Conservation (phyloP, 2,113 vertebrate genomes). For the Willisornis vidua region DNA sequence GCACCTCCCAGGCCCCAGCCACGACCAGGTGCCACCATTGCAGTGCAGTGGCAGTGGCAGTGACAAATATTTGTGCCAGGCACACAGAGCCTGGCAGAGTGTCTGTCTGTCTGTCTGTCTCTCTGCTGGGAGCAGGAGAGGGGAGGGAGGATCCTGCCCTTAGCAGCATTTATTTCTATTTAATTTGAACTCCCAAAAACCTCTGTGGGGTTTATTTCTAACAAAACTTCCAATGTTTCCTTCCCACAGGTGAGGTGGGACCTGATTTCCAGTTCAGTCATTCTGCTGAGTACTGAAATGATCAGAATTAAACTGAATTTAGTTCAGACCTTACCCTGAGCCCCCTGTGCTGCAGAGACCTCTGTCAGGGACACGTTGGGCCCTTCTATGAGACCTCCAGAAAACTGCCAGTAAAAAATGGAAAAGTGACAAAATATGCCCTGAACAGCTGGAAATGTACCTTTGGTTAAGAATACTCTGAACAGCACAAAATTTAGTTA, state of each 20-base stretch:
- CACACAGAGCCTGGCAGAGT: neutral
- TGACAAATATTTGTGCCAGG: conserved; percentile 67
- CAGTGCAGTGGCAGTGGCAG: conserved; percentile 14
- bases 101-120: neutral
- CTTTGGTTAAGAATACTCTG: neutral
- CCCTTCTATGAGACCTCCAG: neutral
- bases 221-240: neutral
- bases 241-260: neutral
- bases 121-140: neutral
- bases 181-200: neutral
- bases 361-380: neutral
- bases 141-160: neutral
- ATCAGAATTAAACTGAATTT: neutral
- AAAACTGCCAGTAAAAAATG: neutral
- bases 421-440: neutral
- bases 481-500: neutral
- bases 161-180: neutral
- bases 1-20: conserved; percentile 53
- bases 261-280: neutral
- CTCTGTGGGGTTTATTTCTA: neutral
- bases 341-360: neutral
- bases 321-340: neutral
- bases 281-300: neutral
- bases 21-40: conserved; percentile 30
- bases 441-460: neutral